Evolutionary conservation across 2,888 invertebrate genomes (phyloP), one percentile per base, ranked within the genome.

Genomic region (Ganaspis brasiliensis): DNA sequence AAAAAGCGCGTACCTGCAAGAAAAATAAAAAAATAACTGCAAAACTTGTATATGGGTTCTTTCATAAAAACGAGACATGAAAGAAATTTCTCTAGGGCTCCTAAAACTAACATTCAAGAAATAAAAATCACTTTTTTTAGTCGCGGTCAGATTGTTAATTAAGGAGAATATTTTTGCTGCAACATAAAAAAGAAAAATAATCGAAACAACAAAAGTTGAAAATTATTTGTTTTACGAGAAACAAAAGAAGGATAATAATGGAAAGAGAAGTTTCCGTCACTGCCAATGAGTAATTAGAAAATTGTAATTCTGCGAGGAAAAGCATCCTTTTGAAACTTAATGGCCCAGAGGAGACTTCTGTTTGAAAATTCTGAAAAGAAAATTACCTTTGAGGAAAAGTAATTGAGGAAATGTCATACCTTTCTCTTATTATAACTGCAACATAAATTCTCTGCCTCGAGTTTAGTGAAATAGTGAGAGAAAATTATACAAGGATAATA

Each of bases 281-380:
- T 57, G 9, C 3, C 19, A 12, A 56, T 56, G 55, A 19, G 21
- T 56, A 56, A 56, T 56, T 56, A 56, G 21, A 21, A 56, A 56
- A 56, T 56, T 21, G 12, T 56, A n/a, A 21, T 56, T 56, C 55
- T 24, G 10, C 10, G 6, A 21, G 19, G 55, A 21, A 56, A 56
- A 56, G 55, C 55, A 56, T 56, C 55, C 55, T 56, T 21, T 56
- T 56, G 55, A 12, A 56, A 56, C 21, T 56, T 56, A 56, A 56
- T 24, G 19, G 24, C 21, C 10, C 55, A 56, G 55, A 40, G 40
- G 40, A 40, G 40, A 56, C 21, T 55, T 10, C 21, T 19, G 55
- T 21, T 56, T 10, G 19, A 12, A 56, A 56, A 21, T 56, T 21
- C 21, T 56, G 55, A 21, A 56, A 56, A 21, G 21, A 19, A 56